phyloP scores from a whole-genome alignment of 2,888 invertebrate genomes.

The Sisyra terminalis region DNA sequence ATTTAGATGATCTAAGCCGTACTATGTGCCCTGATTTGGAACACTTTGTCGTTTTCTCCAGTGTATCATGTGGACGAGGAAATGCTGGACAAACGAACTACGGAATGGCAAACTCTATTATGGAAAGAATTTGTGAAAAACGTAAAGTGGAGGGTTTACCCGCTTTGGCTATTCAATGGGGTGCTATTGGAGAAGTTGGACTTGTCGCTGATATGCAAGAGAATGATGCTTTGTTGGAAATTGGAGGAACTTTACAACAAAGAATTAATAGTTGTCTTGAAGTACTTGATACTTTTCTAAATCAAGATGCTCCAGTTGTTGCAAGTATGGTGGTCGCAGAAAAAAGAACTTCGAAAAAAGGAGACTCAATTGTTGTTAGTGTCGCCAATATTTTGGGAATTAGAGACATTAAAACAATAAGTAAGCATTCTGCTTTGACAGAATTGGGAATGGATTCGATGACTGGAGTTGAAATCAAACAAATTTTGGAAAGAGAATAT shows the following conservation, averaged over 20 bases:
- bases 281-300: slow-evolving; percentile 50
- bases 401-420: slow-evolving; percentile 49
- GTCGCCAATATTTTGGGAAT: slow-evolving; percentile 38
- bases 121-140: too few species aligned
- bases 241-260: too few species aligned
- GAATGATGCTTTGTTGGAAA: too few species aligned
- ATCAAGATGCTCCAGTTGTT: slow-evolving; percentile 46
- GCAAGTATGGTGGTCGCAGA: slow-evolving; percentile 79
- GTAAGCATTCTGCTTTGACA: slow-evolving; percentile 56
- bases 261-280: slow-evolving; percentile 44
- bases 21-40: too few species aligned
- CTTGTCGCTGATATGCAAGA: too few species aligned
- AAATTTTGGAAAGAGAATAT: slow-evolving; percentile 75
- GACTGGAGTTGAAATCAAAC: slow-evolving; percentile 94
- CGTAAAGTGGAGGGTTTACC: too few species aligned
- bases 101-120: too few species aligned
- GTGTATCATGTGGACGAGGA: too few species aligned
- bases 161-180: slow-evolving; percentile 81
- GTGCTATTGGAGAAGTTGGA: slow-evolving; percentile 75
- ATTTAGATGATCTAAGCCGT: too few species aligned
- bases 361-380: too few species aligned
- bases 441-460: slow-evolving; percentile 95
- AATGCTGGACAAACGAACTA: too few species aligned
- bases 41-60: too few species aligned
- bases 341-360: slow-evolving; percentile 50